Percentiles rank a stretch among this genome's conserved stretches.
Evolutionary conservation across 2,888 invertebrate genomes (phyloP).

Genomic region (Leptopterna dolabrata): DNA sequence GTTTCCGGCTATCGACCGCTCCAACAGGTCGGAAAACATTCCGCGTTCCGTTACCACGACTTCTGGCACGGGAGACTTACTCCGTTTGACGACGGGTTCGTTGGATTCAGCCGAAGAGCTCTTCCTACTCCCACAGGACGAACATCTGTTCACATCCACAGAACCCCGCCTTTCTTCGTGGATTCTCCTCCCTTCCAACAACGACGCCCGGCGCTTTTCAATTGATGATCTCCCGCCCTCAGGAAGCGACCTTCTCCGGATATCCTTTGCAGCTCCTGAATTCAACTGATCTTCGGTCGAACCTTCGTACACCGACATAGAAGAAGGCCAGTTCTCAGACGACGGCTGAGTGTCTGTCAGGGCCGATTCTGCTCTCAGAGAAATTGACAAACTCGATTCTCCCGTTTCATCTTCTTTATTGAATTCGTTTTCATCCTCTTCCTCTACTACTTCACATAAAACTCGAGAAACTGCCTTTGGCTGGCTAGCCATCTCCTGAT

Average conservation of each 20-base stretch:
- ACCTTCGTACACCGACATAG: neutral
- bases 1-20: neutral
- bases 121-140: neutral
- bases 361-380: neutral
- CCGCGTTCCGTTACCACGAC: neutral
- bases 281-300: neutral
- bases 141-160: constrained; percentile 6
- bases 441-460: constrained; percentile 33
- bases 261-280: neutral
- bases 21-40: neutral
- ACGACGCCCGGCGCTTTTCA: constrained; percentile 23
- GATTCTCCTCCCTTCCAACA: neutral
- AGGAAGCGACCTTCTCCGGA: neutral
- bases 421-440: neutral
- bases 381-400: neutral
- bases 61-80: neutral
- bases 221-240: neutral
- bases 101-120: neutral
- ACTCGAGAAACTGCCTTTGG: constrained; percentile 5
- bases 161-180: neutral
- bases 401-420: neutral
- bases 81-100: neutral
- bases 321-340: neutral
- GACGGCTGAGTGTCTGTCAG: neutral
- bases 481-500: neutral